Conservation (phyloP, 2,113 vertebrate species). For the Cynopterus brachyotis region DNA sequence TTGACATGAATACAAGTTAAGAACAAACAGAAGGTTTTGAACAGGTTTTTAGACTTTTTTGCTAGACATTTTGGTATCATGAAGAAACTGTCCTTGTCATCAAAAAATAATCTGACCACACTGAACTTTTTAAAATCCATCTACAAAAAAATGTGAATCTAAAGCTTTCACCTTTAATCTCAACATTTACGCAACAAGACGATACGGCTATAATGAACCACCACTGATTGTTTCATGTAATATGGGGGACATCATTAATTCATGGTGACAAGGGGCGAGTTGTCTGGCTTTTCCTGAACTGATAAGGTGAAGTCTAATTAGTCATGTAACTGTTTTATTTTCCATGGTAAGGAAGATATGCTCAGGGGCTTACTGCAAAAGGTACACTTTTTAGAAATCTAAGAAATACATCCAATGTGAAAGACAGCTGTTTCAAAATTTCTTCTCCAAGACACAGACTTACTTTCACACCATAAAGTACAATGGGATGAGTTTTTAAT, state of each 20-base stretch:
- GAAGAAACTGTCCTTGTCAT: conserved; percentile 29
- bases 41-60: neutral
- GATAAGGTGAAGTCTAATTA: conserved; percentile 58
- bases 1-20: conserved; percentile 2
- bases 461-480: neutral
- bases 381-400: neutral
- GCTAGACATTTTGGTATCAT: neutral
- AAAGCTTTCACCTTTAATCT: conserved; percentile 27
- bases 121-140: conserved; percentile 19
- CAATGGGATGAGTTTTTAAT: neutral
- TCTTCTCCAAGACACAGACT: neutral
- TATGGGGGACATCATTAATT: conserved; percentile 4
- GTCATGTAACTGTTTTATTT: conserved; percentile 54
- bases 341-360: conserved; percentile 53
- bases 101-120: neutral
- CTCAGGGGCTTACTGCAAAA: neutral
- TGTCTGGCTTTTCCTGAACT: neutral
- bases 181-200: neutral
- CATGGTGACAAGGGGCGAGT: conserved; percentile 5
- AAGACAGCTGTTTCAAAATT: conserved; percentile 21
- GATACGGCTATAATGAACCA: neutral
- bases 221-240: neutral
- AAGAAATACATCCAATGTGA: neutral
- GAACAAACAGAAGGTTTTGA: neutral
- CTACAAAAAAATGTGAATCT: neutral